Evolutionary conservation across 1,140 invertebrate species (phyloP), one percentile per base, ranked within the genome.

Genomic region (Trichonephila clavata): DNA sequence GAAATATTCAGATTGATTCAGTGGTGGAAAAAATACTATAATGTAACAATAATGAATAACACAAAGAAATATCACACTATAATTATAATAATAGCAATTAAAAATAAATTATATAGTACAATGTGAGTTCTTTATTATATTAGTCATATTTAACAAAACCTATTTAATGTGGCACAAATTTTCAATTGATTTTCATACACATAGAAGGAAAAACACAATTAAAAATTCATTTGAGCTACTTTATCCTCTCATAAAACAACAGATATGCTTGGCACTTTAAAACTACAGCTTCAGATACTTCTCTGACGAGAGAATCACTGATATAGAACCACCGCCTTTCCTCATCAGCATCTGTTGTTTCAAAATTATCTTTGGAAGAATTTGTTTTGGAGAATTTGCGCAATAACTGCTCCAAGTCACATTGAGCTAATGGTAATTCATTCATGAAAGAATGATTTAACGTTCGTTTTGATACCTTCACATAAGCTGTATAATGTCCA

Each of bases 401-500:
- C 18, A 95, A 86, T n/a, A 95, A 32, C 21, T 94, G 90, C 80
- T 94, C 92, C 21, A 95, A 90, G 50, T 95, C 94, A 84, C 94
- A 94, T 77, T 95, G 94, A 57, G 94, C 95, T 13, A 95, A 94
- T 3, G 94, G 94, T 50, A 95, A 94, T 21, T 95, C 94, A 83
- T 95, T 95, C 10, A 96, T 88, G 92, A 96, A 96, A 68, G 95
- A 94, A 50, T 95, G 63, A 65, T 95, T 94, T 94, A 86, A n/a
- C 95, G 94, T 6, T 95, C 94, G 95, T 21, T 95, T 94, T 10
- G 96, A 94, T 0, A 96, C 95, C 95, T 96, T 96, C 10, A 97
- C 98, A 95, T 99, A 99, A 13, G 99, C 98, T n/a, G 98, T 98
- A 95, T 99, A 99, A 96, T 99, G 99, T 6, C 99, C 99, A 84